Base-by-base conservation (phyloP, 2,113 vertebrate species). In the Cathartes aura region DNA sequence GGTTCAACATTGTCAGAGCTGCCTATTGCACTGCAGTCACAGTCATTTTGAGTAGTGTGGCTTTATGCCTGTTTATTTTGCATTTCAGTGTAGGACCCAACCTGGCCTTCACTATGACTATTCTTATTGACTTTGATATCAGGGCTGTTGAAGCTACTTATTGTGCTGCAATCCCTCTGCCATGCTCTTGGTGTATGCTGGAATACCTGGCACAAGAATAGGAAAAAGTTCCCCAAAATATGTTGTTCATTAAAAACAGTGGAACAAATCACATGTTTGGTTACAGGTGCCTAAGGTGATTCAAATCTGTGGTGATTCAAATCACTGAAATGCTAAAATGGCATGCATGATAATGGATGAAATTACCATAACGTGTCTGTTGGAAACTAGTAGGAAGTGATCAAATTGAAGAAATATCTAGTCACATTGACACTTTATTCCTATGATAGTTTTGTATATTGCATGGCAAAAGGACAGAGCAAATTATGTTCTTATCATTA, bases 341-440 rank as follows among this genome's bases (percentile, higher is more conserved):
- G 2, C 10, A 26, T 2, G 0, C 4, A 15, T 45, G 32, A 53
- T 47, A 66, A 62, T 29, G 6, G 23, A 4, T 29, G 13, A 70
- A 50, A 47, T 63, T 68, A 22, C 5, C 22, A 8, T 70, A 73
- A 48, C 10, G 3, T 48, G 5, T 66, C 53, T 66, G 13, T 22
- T 74, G 21, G 9, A 76, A 89, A 87, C 27, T 48, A 45, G 11
- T 62, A 26, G 8, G 9, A 86, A 40, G 20, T 26, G 40, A 59
- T 21, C 4, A 42, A 55, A 27, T 20, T 4, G 17, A 64, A 38
- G 5, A 89, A 70, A 63, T 55, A 42, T 6, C 27, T 89, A n/a
- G 3, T 85, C n/a, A 52, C 10, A 45, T 4, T 42, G 38, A 53
- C 8, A n/a, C 2, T 67, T 72, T 42, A 40, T 63, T 82, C 27